Conservation (phyloP, 2,113 vertebrate genomes). For the Opisthocomus hoazin region DNA sequence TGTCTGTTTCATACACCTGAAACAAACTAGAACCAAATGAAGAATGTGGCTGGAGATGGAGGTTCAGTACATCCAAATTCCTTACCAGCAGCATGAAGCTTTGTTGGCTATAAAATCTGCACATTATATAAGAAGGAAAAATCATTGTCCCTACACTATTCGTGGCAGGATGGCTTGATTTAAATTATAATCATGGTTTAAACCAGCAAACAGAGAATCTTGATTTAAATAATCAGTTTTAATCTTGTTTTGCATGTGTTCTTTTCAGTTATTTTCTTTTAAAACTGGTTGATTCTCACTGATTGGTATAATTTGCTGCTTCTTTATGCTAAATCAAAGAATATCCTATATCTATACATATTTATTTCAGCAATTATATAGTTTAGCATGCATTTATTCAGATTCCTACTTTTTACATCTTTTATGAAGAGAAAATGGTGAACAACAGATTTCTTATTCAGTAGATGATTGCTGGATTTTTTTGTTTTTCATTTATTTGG, state of each 20-base stretch:
- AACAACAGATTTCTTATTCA: constrained; percentile 58
- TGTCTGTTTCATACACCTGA: background rate
- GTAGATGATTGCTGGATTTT: constrained; percentile 17
- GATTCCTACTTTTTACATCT: constrained; percentile 22
- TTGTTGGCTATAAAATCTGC: background rate
- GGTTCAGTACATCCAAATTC: background rate
- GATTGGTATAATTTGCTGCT: constrained; percentile 62
- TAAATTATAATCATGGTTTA: constrained; percentile 37
- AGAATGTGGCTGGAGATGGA: background rate
- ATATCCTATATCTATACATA: constrained; percentile 63
- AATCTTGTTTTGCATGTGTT: constrained; percentile 57
- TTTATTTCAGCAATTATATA: constrained; percentile 59
- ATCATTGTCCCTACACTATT: constrained; percentile 21
- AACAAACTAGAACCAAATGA: background rate
- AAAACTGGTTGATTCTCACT: constrained; percentile 49
- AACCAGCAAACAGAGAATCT: constrained; percentile 25
- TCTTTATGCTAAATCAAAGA: constrained; percentile 58
- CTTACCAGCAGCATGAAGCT: background rate
- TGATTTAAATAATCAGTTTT: constrained; percentile 64
- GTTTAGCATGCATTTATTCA: constrained; percentile 57
- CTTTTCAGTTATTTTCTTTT: constrained; percentile 46
- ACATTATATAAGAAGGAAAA: background rate
- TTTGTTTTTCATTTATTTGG: background rate
- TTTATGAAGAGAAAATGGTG: constrained; percentile 24
- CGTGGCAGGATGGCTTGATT: background rate